These are phyloP conservation scores for Halocynthia roretzi DNA, from an alignment of 23 tunicate genomes.

Conservation along the genomic window DNA sequence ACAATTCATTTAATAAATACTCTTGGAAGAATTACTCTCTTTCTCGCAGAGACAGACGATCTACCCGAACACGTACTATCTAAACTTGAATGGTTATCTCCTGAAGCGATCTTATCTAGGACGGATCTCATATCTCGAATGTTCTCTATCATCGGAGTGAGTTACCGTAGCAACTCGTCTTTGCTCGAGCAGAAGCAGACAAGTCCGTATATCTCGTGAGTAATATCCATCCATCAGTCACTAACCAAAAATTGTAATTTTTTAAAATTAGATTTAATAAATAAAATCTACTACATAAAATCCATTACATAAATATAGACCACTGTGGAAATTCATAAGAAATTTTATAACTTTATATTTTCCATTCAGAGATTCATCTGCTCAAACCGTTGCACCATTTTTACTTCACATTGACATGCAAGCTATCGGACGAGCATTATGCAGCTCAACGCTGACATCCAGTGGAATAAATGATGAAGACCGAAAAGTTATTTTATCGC, in stretches of 20 bases:
- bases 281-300: too few species aligned
- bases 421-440: conserved; percentile 11
- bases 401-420: conserved; percentile 13
- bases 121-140: conserved; percentile 9
- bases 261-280: too few species aligned
- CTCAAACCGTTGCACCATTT: conserved; percentile 21
- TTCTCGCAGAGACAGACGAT: neutral
- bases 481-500: neutral
- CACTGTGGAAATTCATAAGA: too few species aligned
- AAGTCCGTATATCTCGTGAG: neutral
- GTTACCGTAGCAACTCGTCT: conserved; percentile 1
- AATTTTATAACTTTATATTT: too few species aligned
- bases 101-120: conserved; percentile 3
- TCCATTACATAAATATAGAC: too few species aligned
- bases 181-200: neutral
- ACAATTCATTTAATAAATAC: neutral
- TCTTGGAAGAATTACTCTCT: neutral
- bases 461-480: neutral
- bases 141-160: conserved; percentile 19
- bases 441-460: conserved; percentile 8
- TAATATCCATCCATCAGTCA: neutral
- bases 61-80: neutral
- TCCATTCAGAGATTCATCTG: conserved; percentile 1
- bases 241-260: too few species aligned
- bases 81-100: conserved; percentile 14